Percentiles rank a stretch among this genome's conserved stretches.
phyloP scores from a whole-genome alignment of 2,888 invertebrate species.

The Epsilonema sp. region DNA sequence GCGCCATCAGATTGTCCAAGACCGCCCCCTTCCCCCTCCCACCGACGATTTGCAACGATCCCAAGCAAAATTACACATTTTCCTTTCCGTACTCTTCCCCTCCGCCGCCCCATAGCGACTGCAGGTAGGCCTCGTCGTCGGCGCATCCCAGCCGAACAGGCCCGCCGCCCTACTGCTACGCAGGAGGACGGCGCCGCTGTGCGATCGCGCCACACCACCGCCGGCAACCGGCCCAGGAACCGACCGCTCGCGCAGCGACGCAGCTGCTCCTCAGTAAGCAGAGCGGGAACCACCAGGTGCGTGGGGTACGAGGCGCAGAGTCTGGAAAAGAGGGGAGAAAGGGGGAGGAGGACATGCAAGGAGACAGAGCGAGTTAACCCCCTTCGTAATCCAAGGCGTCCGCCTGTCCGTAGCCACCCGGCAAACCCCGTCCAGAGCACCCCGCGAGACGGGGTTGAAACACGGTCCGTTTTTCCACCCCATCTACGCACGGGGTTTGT shows the following conservation, averaged over 20 bases:
- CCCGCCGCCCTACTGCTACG: conserved; percentile 86
- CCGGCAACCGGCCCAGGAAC: conserved; percentile 59
- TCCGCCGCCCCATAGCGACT: conserved; percentile 61
- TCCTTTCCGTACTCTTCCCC: too few relatives aligned
- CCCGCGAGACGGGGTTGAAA: too few relatives aligned
- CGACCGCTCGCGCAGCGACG: conserved; percentile 63
- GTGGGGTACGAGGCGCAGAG: conserved; percentile 77
- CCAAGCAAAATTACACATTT: too few relatives aligned
- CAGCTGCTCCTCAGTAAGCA: conserved; percentile 60
- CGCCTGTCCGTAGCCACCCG: too few relatives aligned
- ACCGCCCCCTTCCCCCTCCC: too few relatives aligned
- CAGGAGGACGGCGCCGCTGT: conserved; percentile 67
- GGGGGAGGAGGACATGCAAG: not conserved
- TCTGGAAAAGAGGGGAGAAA: conserved; percentile 32
- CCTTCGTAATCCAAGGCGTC: too few relatives aligned
- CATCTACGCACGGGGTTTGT: too few relatives aligned
- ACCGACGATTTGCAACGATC: too few relatives aligned
- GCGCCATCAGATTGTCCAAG: too few relatives aligned
- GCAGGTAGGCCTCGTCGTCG: conserved; percentile 69
- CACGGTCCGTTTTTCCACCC: too few relatives aligned
- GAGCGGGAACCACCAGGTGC: conserved; percentile 61
- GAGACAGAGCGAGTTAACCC: not conserved
- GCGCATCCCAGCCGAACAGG: conserved; percentile 75
- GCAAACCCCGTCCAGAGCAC: too few relatives aligned
- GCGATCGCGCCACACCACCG: conserved; percentile 61